Base-by-base conservation (phyloP, 2,797 vertebrate genomes). In the Thripadectes ignobilis region DNA sequence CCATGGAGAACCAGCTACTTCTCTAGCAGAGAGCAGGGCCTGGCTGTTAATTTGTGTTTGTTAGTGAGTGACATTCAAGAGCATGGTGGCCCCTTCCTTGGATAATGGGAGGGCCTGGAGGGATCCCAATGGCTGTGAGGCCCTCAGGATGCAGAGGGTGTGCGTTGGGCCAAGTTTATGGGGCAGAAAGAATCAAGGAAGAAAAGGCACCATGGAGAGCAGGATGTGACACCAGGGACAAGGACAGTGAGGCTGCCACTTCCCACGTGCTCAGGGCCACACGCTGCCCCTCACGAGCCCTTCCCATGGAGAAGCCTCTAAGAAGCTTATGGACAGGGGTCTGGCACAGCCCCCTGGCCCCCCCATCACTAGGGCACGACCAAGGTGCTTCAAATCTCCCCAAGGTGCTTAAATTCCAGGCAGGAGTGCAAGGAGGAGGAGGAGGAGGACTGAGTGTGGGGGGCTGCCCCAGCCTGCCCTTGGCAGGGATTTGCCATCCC, bases 51-150 rank as follows among this genome's bases (percentile, higher is more conserved):
- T 13, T 15, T 3, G 51, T 27, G 7, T 34, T 76, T 2, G 0
- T 66, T 48, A 89, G 10, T 0, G 4, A 82, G 27, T 0, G 4
- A 52, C 38, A 61, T 51, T 73, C 2, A 2, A 34, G 46, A 52
- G 83, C 54, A 45, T 5, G 0, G 6, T 5, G 82, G 52, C 26
- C 38, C 30, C 36, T 20, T 10, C 26, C 32, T 0, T 0, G 14
- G 52, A 17, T 45, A 18, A 12, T 0, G 1, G 9, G 26, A 23
- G 7, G 6, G 20, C 29, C 10, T 12, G 0, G 9, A 8, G 39
- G 24, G 24, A 26, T 30, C 46, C 23, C 0, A 0, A 1, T 0
- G 5, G 52, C 52, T 61, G 27, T 2, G 3, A 71, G 4, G 5
- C 34, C 16, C 7, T 1, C 13, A 8, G 65, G 38, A 55, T 16